These are phyloP conservation scores for Bombycilla garrulus DNA, from an alignment of 2,113 vertebrate species.

Conservation along the genomic window DNA sequence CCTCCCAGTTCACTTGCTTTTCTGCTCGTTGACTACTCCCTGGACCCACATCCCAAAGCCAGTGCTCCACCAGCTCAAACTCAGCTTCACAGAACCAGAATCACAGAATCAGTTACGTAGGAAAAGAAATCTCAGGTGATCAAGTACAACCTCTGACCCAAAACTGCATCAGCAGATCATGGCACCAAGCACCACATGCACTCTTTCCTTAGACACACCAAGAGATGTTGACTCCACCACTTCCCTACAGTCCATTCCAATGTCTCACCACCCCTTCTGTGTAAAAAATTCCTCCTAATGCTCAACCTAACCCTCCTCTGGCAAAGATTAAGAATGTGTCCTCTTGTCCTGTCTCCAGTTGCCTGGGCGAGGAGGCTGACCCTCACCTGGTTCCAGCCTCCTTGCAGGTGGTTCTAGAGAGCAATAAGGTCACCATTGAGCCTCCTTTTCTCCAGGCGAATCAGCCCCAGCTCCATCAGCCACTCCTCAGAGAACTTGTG, in stretches of 20 bases:
- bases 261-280: neutral
- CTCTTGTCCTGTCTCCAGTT: neutral
- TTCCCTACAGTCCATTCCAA: neutral
- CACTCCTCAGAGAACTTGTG: accelerated
- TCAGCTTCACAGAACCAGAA: neutral
- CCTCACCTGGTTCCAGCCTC: neutral
- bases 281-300: neutral
- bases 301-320: neutral
- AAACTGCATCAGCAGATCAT: neutral
- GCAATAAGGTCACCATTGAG: accelerated
- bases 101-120: neutral
- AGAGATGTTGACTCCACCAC: neutral
- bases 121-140: neutral
- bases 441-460: neutral
- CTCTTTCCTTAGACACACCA: neutral
- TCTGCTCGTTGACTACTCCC: accelerated
- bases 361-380: neutral
- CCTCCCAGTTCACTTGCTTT: too few species aligned
- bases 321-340: neutral
- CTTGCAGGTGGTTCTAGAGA: neutral
- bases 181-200: neutral
- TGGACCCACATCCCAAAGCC: neutral
- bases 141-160: neutral
- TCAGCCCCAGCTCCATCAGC: neutral
- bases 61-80: neutral